Evolutionary conservation across 2,113 vertebrate genomes (phyloP).

Genomic region (Megaleporinus macrocephalus): DNA sequence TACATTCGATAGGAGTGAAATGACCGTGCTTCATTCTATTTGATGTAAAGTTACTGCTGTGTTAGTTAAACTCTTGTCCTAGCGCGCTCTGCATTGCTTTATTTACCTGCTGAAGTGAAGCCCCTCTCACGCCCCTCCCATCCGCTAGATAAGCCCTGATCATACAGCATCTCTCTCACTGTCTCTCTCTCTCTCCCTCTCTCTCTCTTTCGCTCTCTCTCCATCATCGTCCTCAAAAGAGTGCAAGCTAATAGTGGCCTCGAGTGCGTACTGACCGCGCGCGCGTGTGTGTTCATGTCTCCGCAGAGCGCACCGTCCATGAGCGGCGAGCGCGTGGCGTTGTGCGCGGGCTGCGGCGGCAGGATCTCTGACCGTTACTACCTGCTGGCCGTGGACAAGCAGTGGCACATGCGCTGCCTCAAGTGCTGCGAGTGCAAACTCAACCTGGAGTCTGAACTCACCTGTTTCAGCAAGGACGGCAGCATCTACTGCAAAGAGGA

Average conservation of each 20-base stretch:
- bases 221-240: background rate
- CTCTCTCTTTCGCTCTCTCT: background rate
- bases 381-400: slow-evolving; percentile 97
- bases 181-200: background rate
- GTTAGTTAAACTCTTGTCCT: background rate
- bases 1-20: too few species aligned
- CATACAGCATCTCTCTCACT: background rate
- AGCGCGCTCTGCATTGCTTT: background rate
- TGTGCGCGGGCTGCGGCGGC: slow-evolving; percentile 96
- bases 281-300: slow-evolving; percentile 44
- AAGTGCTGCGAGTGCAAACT: slow-evolving; percentile 98
- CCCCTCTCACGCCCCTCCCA: slow-evolving; percentile 31
- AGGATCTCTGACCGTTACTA: slow-evolving; percentile 98
- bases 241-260: background rate
- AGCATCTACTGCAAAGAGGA: slow-evolving; percentile 99
- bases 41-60: background rate
- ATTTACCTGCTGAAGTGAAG: slow-evolving; percentile 11
- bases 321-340: slow-evolving; percentile 89
- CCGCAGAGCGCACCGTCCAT: slow-evolving; percentile 90
- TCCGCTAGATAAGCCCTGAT: background rate
- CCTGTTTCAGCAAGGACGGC: slow-evolving; percentile 98
- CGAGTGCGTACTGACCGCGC: background rate
- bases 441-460: slow-evolving; percentile 97
- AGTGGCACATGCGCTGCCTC: slow-evolving; percentile 99
- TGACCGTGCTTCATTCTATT: too few species aligned